Evolutionary conservation across 1,140 invertebrate species (phyloP), one percentile per base, ranked within the genome.

Genomic region (Tribolium castaneum): DNA sequence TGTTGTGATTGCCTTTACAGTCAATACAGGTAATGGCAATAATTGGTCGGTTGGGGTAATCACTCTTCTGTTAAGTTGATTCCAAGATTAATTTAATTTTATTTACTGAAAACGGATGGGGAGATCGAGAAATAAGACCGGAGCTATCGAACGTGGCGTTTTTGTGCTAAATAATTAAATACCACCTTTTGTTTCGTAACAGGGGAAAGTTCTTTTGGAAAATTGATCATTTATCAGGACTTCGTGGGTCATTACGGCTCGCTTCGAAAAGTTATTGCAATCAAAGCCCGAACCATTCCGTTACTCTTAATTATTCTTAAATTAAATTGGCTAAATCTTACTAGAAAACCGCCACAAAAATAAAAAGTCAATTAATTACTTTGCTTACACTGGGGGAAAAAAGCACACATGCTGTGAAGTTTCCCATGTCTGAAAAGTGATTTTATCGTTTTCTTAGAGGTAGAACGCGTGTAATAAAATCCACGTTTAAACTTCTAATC

Each of bases 121-220:
- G 39, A 66, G 45, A 66, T 66, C 59, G 30, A 66, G 59, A 66
- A 66, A 66, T 35, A 13, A 66, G 59, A 35, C 35, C 10, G 25
- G 9, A 35, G 59, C 25, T 34, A 66, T 66, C 34, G 30, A 66
- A 66, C 25, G 59, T 35, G 59, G 59, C 59, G 59, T 66, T 66
- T 66, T 66, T 66, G 59, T 66, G 59, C 59, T 66, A 66, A 66
- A 66, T 66, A 66, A 66, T 66, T 66, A 66, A 66, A 66, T 66
- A 66, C 59, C 30, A 45, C 59, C 7, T 45, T 45, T 66, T 30
- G n/a, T 66, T 66, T 35, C 30, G 25, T 7, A 66, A 66, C 22
- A 35, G 3, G 10, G 30, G 30, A 66, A 66, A 66, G 14, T 66
- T 66, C 59, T 66, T 66, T 66, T 66, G 25, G 25, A 66, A 66